Percentiles rank a stretch among this genome's conserved stretches.
phyloP scores from a whole-genome alignment of 2,113 vertebrate genomes.

The Labrus mixtus region DNA sequence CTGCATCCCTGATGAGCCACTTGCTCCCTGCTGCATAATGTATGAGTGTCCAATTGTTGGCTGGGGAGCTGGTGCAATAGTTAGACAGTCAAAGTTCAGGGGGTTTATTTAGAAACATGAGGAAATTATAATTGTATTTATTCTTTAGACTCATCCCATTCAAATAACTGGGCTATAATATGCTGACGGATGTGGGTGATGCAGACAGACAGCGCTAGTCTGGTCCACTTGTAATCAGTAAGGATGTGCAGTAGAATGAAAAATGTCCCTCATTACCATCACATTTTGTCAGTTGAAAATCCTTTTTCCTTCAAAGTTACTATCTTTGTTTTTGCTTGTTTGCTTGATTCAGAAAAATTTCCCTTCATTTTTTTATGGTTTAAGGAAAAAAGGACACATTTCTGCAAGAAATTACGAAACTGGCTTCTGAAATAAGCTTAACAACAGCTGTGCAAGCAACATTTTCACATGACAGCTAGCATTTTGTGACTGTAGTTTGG shows the following conservation, averaged over 20 bases:
- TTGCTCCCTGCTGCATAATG: slow-evolving; percentile 71
- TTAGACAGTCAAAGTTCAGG: slow-evolving; percentile 65
- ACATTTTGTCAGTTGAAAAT: slow-evolving; percentile 7
- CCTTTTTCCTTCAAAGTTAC: background rate
- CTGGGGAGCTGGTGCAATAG: slow-evolving; percentile 37
- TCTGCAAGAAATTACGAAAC: slow-evolving; percentile 1
- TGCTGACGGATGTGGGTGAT: background rate
- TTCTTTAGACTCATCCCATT: slow-evolving; percentile 16
- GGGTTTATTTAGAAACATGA: slow-evolving; percentile 40
- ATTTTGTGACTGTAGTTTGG: background rate
- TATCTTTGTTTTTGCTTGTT: background rate
- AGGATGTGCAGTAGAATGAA: background rate
- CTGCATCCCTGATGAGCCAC: slow-evolving; percentile 66
- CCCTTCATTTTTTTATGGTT: background rate
- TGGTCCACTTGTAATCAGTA: background rate
- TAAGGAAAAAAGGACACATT: slow-evolving; percentile 14
- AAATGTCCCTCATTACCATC: slow-evolving; percentile 3
- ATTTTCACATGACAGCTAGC: background rate
- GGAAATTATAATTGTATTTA: slow-evolving; percentile 45
- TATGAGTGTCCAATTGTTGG: slow-evolving; percentile 60
- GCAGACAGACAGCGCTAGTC: background rate
- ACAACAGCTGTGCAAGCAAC: background rate
- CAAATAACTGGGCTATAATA: slow-evolving; percentile 10
- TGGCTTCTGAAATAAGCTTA: background rate
- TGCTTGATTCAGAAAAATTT: background rate